These are phyloP conservation scores for Morone chrysops DNA, from an alignment of 2,113 vertebrate genomes.

Conservation along the genomic window DNA sequence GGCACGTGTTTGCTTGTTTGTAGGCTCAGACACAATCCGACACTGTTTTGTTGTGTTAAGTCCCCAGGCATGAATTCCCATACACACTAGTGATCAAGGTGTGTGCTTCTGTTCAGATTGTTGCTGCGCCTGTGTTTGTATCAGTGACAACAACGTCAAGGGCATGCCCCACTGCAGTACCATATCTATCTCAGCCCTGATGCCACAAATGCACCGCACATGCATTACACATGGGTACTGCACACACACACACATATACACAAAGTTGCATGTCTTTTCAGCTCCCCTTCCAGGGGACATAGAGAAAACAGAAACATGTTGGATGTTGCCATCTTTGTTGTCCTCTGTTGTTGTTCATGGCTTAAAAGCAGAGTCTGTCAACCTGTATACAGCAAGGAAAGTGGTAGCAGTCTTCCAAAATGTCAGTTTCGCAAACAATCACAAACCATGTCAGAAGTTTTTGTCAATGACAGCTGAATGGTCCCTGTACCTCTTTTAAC, in stretches of 20 bases:
- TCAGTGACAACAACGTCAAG: conserved; percentile 64
- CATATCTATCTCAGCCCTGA: conserved; percentile 44
- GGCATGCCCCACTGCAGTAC: conserved; percentile 57
- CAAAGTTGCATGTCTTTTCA: conserved; percentile 28
- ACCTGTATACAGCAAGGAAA: conserved; percentile 34
- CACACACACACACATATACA: conserved; percentile 3
- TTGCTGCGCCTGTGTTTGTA: conserved; percentile 49
- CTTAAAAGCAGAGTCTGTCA: conserved; percentile 61
- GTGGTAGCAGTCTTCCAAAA: conserved; percentile 42
- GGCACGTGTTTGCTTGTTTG: conserved; percentile 44
- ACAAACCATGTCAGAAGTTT: conserved; percentile 56
- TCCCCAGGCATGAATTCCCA: conserved; percentile 62
- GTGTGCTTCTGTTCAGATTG: conserved; percentile 50
- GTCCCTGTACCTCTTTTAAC: conserved; percentile 39
- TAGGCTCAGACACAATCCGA: conserved; percentile 49
- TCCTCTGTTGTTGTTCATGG: conserved; percentile 54
- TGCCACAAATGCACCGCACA: conserved; percentile 26
- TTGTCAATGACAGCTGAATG: conserved; percentile 46
- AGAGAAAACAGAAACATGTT: conserved; percentile 29
- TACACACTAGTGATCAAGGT: conserved; percentile 69
- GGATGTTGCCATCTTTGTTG: conserved; percentile 49
- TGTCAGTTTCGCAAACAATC: conserved; percentile 57
- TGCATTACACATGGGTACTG: conserved; percentile 39
- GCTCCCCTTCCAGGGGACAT: conserved; percentile 49
- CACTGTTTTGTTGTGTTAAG: conserved; percentile 52